Base-by-base conservation (phyloP, 2,888 invertebrate species). In the Cheilosia scutellata region DNA sequence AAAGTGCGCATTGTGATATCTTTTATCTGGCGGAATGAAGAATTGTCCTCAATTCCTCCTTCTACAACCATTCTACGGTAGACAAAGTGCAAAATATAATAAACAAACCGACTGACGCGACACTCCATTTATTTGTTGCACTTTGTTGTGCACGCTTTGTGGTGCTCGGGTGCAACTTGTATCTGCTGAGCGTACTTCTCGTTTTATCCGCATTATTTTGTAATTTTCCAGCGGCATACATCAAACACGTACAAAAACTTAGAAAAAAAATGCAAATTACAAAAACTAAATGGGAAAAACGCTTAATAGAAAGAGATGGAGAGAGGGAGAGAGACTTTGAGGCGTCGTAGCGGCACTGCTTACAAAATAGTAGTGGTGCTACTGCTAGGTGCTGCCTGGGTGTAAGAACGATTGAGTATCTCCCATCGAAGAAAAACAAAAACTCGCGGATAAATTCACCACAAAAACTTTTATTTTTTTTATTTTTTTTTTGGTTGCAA, bases 181-280 rank as follows among this genome's bases (percentile, higher is more conserved):
- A 68, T 55, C 55, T 20, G 0, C 37, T 51, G 33, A 66, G 76
- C 72, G 72, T 72, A 72, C 71, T 86, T 80, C 71, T 71, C 75
- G 76, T 49, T 86, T 72, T 86, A 86, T 86, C 82, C 86, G 76
- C 86, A 82, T 77, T 86, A 77, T 86, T 82, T 80, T 86, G 86
- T 86, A 86, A 86, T 86, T 86, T 82, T 80, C 80, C 72, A 82
- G 82, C 86, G 82, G 86, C 77, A 66, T 82, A 86, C 86, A 72
- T 86, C 86, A 86, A 86, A 86, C 86, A 58, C n/a, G 42, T n/a
- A 74, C 13, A 76, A 76, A 86, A 86, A 83, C 76, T 77, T 77
- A 37, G 65, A 33, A 65, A 71, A 80, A 20, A 86, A 86, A 86
- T 86, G 84, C 84, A 86, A 86, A 86, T 86, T 80, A 79, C 65